These are phyloP conservation scores for Halcyon chelicuti DNA, from an alignment of 2,797 vertebrate species.

Conservation along the genomic window DNA sequence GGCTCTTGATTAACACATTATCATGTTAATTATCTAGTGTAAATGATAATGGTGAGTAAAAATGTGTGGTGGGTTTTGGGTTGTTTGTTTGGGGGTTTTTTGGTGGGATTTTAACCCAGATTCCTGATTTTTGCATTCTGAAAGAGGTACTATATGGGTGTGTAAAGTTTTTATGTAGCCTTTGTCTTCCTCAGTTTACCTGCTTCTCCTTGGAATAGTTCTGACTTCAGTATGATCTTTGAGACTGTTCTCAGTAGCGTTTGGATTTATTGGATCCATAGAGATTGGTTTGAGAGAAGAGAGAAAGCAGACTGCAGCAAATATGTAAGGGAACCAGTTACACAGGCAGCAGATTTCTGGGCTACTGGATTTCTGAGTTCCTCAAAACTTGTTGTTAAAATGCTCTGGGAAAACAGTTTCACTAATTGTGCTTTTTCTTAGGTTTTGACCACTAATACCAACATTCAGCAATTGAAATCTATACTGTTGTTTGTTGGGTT, in stretches of 20 bases:
- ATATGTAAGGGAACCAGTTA: background rate
- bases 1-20: background rate
- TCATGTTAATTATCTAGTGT: background rate
- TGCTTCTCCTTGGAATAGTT: background rate
- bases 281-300: background rate
- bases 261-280: background rate
- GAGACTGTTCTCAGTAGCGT: background rate
- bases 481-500: accelerated
- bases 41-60: accelerated
- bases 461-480: background rate
- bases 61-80: background rate
- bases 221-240: background rate
- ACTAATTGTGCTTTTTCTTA: background rate
- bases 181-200: background rate
- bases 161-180: background rate
- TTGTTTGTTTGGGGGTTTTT: background rate
- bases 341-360: background rate
- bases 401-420: background rate
- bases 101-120: background rate
- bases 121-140: background rate
- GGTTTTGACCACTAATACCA: background rate
- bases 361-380: background rate
- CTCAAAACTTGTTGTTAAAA: background rate
- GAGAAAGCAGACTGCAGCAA: background rate
- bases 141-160: background rate